These are phyloP conservation scores for Nomada goodeniana DNA, from an alignment of 2,888 invertebrate species.

Conservation along the genomic window DNA sequence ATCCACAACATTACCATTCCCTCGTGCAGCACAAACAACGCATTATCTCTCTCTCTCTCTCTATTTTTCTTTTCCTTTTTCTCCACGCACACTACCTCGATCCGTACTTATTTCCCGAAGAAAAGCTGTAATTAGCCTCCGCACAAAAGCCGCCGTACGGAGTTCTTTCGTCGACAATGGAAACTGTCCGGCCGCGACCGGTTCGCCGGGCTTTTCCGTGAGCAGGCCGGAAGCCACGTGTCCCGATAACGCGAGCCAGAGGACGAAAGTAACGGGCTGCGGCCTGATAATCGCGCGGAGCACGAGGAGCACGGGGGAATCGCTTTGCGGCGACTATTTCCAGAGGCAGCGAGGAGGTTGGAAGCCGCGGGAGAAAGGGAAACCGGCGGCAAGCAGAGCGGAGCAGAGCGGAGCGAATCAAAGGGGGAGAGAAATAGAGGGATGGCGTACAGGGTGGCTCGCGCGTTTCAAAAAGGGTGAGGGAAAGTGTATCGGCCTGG, in stretches of 20 bases:
- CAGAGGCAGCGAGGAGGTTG: slow-evolving; percentile 56
- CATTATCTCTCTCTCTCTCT: too few species aligned
- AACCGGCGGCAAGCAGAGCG: slow-evolving; percentile 28
- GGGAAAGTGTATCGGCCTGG: slow-evolving; percentile 67
- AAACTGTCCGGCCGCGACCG: background rate
- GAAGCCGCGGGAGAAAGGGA: slow-evolving; percentile 50
- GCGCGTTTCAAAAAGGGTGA: slow-evolving; percentile 56
- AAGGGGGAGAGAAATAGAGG: slow-evolving; percentile 17
- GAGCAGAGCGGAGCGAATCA: background rate
- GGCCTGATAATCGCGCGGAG: slow-evolving; percentile 57
- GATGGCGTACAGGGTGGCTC: slow-evolving; percentile 58
- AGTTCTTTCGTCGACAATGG: too few species aligned
- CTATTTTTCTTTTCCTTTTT: too few species aligned
- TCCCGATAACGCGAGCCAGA: slow-evolving; percentile 25
- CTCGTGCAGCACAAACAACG: too few species aligned
- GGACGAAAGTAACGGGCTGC: slow-evolving; percentile 23
- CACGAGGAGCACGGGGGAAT: slow-evolving; percentile 58
- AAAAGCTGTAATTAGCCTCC: too few species aligned
- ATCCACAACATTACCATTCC: too few species aligned
- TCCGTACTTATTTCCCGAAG: too few species aligned
- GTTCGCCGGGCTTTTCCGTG: background rate
- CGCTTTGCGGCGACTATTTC: slow-evolving; percentile 70
- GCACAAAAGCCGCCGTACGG: too few species aligned
- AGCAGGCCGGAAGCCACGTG: slow-evolving; percentile 43
- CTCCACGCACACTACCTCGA: too few species aligned